Percentiles rank a stretch among this genome's conserved stretches.
Conservation (phyloP, 2,888 invertebrate species). For the Steinernema scapterisci region DNA sequence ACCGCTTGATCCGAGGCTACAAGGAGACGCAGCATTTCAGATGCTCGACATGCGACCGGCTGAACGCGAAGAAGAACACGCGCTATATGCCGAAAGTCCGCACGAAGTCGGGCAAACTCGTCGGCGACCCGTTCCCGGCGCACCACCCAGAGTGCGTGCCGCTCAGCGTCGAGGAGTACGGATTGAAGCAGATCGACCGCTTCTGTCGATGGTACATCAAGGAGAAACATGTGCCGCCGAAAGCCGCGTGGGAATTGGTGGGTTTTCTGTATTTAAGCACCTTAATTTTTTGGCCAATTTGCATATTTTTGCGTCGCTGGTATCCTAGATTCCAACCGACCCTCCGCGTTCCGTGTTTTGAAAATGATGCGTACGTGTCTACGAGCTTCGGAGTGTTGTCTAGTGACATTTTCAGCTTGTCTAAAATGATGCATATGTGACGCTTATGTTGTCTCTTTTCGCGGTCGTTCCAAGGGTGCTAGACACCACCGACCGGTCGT, state of each 20-base stretch:
- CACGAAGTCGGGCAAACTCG: constrained; percentile 13
- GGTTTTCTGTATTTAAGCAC: neutral
- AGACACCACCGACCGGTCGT: no score
- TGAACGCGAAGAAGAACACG: constrained; percentile 22
- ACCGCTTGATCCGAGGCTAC: constrained; percentile 9
- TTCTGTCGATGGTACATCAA: constrained; percentile 21
- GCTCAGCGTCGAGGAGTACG: constrained; percentile 28
- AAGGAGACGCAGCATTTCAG: constrained; percentile 21
- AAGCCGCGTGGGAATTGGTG: constrained; percentile 20
- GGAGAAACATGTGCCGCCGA: constrained; percentile 25
- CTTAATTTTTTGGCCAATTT: neutral
- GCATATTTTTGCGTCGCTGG: neutral
- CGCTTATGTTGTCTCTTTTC: neutral
- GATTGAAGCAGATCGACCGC: constrained; percentile 17
- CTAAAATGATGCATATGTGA: neutral
- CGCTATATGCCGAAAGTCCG: constrained; percentile 26
- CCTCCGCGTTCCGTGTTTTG: no score
- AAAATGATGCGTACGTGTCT: no score
- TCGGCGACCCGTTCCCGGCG: constrained; percentile 8
- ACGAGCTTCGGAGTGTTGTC: no score
- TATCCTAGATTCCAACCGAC: neutral
- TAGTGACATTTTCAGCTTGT: neutral
- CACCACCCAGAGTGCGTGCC: constrained; percentile 10
- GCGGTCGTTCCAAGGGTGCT: no score
- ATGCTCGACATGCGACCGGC: constrained; percentile 23